Percentiles rank a stretch among this genome's conserved stretches.
These are phyloP conservation scores for Anodontia alba DNA, from an alignment of 2,888 invertebrate genomes.

Conservation along the genomic window DNA sequence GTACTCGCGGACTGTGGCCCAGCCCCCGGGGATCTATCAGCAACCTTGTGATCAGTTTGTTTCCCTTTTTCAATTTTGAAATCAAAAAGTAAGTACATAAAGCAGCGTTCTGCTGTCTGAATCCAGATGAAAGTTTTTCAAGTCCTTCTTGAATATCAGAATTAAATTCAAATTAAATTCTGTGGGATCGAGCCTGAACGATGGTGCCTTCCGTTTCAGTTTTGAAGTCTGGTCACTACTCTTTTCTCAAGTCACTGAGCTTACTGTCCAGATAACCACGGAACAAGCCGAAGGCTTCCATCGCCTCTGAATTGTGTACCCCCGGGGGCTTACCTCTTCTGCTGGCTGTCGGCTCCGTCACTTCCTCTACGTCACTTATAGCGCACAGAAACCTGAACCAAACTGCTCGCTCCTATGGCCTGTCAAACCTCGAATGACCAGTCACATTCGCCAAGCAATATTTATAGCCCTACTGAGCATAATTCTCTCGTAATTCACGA, in stretches of 20 bases:
- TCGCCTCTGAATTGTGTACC: not conserved
- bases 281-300: slow-evolving; percentile 7
- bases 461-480: too few relatives aligned
- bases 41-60: slow-evolving; percentile 18
- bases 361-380: not conserved
- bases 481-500: too few relatives aligned
- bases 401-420: not conserved
- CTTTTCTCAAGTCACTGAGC: not conserved
- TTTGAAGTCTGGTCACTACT: not conserved
- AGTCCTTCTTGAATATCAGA: slow-evolving; percentile 1
- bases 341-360: not conserved
- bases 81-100: not conserved
- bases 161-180: slow-evolving; percentile 6
- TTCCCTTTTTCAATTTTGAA: not conserved
- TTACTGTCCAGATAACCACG: not conserved
- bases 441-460: not conserved
- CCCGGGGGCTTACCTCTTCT: slow-evolving; percentile 4
- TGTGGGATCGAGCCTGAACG: not conserved
- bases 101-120: not conserved
- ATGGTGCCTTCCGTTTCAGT: not conserved
- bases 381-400: not conserved
- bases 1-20: slow-evolving; percentile 6
- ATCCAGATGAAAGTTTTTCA: not conserved
- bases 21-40: slow-evolving; percentile 23
- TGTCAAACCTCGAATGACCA: not conserved